Evolutionary conservation across 2,113 vertebrate genomes (phyloP), one percentile per base, ranked within the genome.

Genomic region (Puntigrus tetrazona): DNA sequence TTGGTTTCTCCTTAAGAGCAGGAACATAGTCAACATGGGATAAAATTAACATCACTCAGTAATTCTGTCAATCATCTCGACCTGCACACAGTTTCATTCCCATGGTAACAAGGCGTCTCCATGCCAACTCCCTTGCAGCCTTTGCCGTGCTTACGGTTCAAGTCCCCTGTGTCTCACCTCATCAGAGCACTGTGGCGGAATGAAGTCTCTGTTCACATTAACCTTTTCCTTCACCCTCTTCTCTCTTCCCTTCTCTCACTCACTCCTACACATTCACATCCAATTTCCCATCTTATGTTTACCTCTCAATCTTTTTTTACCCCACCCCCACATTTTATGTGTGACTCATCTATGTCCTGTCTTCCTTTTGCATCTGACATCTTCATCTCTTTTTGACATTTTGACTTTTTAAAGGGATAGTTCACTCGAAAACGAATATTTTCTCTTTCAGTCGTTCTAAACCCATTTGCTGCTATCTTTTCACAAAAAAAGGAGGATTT

Each of bases 181-280:
- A 93, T 93, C 91, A 93, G 91, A 84, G 93, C 90, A 85, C 76
- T 91, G 93, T 88, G 90, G 88, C 87, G 59, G 84, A 88, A 86
- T 84, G 45, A 10, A 90, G 86, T 93, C 93, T 91, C 91, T 9
- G 50, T 89, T 91, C 92, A 82, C 90, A 94, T 94, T 93, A 94
- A 93, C 92, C 90, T 86, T 70, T 91, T 88, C 89, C 91, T 91
- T 92, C 90, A 88, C 91, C 92, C 91, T 91, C 88, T 88, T 65
- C 88, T 59, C 81, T 80, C 73, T 13, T 36, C 11, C 81, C 47
- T 61, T 59, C 76, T 34, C 16, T 76, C 75, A 63, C 41, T 72
- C 57, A 31, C 16, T 43, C 50, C 13, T 55, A 67, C 61, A 67
- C 78, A 47, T 20, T 69, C n/a, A 20, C 41, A 63, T 72, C 55